Percentiles rank a stretch among this genome's conserved stretches.
Conservation (phyloP, 2,113 vertebrate genomes). For the Daphoenositta chrysoptera region DNA sequence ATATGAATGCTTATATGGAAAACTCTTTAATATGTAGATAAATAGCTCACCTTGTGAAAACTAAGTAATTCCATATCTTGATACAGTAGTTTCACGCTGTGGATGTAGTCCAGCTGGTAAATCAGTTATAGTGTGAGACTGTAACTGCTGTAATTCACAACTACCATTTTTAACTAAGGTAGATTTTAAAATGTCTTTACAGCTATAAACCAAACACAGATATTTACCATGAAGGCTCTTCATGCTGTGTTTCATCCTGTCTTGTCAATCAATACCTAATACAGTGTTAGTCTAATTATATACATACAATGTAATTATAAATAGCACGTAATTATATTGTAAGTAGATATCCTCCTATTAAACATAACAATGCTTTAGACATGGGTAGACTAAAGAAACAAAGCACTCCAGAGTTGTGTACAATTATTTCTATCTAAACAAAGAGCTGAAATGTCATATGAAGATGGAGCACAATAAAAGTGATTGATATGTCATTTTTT, state of each 20-base stretch:
- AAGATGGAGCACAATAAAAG: background rate
- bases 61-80: background rate
- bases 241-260: background rate
- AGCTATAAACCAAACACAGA: background rate
- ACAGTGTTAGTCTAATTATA: slow-evolving; percentile 4
- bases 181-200: background rate
- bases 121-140: background rate
- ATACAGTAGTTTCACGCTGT: background rate
- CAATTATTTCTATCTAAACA: slow-evolving; percentile 1
- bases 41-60: background rate
- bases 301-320: background rate
- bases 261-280: slow-evolving; percentile 35
- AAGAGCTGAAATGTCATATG: background rate
- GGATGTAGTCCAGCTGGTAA: background rate
- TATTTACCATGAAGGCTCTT: slow-evolving; percentile 27
- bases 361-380: background rate
- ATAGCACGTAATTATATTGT: background rate
- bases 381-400: background rate
- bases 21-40: background rate
- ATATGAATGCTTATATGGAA: background rate
- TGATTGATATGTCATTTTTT: slow-evolving; percentile 17
- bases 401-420: background rate
- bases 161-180: background rate
- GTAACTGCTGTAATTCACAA: background rate
- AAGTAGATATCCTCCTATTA: background rate